Evolutionary conservation across 1,140 invertebrate species (phyloP).

Genomic region (Homarus americanus): DNA sequence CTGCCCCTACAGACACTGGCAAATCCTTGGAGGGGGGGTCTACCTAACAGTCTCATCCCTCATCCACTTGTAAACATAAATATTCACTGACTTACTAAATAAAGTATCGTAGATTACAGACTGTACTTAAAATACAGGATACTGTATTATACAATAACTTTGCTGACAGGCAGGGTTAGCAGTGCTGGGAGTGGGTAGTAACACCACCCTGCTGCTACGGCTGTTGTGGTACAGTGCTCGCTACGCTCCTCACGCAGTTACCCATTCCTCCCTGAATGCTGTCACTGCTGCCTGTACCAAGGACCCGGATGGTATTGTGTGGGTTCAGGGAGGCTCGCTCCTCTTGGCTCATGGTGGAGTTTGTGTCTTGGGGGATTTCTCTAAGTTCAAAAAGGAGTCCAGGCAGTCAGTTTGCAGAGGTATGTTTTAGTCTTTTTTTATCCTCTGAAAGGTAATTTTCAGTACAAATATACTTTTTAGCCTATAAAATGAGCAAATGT

Average conservation of each 20-base stretch:
- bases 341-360: constrained; percentile 62
- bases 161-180: constrained; percentile 72
- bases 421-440: too few species aligned
- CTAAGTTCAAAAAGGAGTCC: constrained; percentile 54
- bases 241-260: constrained; percentile 38
- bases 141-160: too few species aligned
- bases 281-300: constrained; percentile 24
- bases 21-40: too few species aligned
- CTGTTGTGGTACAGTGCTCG: constrained; percentile 49
- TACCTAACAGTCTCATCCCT: too few species aligned
- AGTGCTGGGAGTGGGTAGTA: constrained; percentile 70
- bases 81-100: too few species aligned
- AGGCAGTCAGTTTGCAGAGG: constrained; percentile 52
- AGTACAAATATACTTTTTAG: too few species aligned
- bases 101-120: too few species aligned
- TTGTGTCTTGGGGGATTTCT: constrained; percentile 67
- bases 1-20: too few species aligned
- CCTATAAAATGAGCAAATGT: too few species aligned
- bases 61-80: too few species aligned
- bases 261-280: constrained; percentile 47
- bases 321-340: constrained; percentile 65
- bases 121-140: too few species aligned
- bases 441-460: too few species aligned
- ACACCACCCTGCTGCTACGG: constrained; percentile 56
- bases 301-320: constrained; percentile 15